Evolutionary conservation across 2,113 vertebrate species (phyloP).

Genomic region (Leucopsar rothschildi): DNA sequence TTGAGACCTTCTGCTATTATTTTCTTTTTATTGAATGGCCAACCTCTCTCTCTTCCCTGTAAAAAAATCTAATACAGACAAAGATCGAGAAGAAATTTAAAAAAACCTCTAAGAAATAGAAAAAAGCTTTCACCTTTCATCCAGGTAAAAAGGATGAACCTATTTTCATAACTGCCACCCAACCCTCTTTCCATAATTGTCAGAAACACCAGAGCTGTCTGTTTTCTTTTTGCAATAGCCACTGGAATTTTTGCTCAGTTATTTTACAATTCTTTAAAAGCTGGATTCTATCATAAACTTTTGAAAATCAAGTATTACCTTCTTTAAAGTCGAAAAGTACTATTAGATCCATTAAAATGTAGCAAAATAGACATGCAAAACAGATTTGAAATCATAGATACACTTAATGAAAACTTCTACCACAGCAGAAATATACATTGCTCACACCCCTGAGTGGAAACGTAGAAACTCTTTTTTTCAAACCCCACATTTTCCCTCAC

Average conservation of each 20-base stretch:
- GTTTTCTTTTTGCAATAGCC: background rate
- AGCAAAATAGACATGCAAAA: background rate
- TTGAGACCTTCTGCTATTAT: background rate
- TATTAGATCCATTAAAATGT: background rate
- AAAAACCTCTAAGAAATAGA: background rate
- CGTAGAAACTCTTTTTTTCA: background rate
- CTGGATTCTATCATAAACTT: background rate
- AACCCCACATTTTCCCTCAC: background rate
- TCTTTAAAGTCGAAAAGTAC: background rate
- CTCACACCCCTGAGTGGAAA: background rate
- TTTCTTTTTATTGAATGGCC: background rate
- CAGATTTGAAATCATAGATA: background rate
- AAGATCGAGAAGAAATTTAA: background rate
- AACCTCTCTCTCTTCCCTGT: background rate
- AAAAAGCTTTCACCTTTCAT: background rate
- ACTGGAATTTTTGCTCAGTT: background rate
- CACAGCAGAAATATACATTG: background rate
- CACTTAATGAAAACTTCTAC: background rate
- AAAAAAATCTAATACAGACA: background rate
- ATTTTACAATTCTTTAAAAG: background rate
- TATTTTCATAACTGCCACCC: background rate
- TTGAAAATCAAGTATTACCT: background rate
- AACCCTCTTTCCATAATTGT: background rate
- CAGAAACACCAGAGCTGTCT: background rate
- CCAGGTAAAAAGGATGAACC: background rate